These are phyloP conservation scores for Muschampia staudingeri DNA, from an alignment of 2,888 invertebrate genomes.

Conservation along the genomic window DNA sequence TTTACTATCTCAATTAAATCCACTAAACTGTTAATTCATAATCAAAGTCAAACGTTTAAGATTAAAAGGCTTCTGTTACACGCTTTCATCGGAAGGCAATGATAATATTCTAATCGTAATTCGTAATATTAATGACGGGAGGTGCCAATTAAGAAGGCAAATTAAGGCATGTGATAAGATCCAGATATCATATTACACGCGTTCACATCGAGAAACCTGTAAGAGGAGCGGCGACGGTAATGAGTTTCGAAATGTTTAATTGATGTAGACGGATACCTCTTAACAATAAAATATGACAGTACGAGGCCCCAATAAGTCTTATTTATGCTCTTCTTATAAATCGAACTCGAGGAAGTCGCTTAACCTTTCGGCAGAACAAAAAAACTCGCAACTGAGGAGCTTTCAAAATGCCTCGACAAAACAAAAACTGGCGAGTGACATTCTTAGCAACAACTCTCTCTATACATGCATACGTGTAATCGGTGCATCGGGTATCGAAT, in stretches of 20 bases:
- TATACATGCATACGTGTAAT: slow-evolving; percentile 82
- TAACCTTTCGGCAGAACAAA: slow-evolving; percentile 45
- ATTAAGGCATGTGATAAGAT: slow-evolving; percentile 33
- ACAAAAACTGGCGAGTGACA: slow-evolving; percentile 84
- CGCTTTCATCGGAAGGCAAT: slow-evolving; percentile 4
- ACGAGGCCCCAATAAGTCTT: slow-evolving; percentile 47
- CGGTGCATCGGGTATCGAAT: slow-evolving; percentile 87
- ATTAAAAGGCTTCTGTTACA: slow-evolving; percentile 18
- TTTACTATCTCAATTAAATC: not conserved
- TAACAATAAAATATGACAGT: slow-evolving; percentile 46
- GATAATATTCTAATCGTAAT: slow-evolving; percentile 44
- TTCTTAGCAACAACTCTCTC: slow-evolving; percentile 88
- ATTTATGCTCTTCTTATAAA: slow-evolving; percentile 51
- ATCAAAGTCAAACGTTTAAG: slow-evolving; percentile 23
- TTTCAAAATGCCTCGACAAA: slow-evolving; percentile 52
- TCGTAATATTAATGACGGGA: slow-evolving; percentile 34
- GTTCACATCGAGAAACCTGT: slow-evolving; percentile 17
- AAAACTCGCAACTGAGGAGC: slow-evolving; percentile 35
- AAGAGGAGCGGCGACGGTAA: slow-evolving; percentile 16
- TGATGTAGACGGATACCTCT: slow-evolving; percentile 43
- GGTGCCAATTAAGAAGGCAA: slow-evolving; percentile 34
- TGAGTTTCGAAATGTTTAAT: slow-evolving; percentile 52
- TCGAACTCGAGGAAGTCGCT: slow-evolving; percentile 51
- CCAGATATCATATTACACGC: slow-evolving; percentile 36
- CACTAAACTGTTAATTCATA: not conserved